phyloP scores from a whole-genome alignment of 2,797 vertebrate species.

The Naso thynnoides region DNA sequence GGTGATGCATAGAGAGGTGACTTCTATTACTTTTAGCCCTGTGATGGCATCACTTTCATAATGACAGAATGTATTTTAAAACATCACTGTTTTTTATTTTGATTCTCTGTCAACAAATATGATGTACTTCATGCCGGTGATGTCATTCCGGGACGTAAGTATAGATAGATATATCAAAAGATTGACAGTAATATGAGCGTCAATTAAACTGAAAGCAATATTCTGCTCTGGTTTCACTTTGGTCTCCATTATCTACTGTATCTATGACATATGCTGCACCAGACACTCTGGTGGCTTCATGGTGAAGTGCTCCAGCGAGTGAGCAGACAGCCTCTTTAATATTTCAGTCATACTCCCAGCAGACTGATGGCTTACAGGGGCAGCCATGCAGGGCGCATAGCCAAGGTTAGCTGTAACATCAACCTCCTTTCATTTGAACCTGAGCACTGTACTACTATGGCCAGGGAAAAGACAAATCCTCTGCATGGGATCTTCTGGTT shows the following conservation, averaged over 20 bases:
- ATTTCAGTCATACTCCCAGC: slow-evolving; percentile 76
- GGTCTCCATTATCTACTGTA: slow-evolving; percentile 42
- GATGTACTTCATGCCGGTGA: slow-evolving; percentile 21
- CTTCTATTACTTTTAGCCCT: slow-evolving; percentile 42
- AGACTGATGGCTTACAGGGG: slow-evolving; percentile 78
- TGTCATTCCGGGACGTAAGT: slow-evolving; percentile 27
- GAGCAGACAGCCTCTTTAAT: slow-evolving; percentile 72
- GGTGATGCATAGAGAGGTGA: slow-evolving; percentile 25
- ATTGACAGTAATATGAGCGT: slow-evolving; percentile 44
- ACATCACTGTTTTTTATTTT: neutral
- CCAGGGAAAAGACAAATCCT: slow-evolving; percentile 19
- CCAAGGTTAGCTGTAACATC: slow-evolving; percentile 78
- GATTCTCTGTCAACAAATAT: slow-evolving; percentile 40
- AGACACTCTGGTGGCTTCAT: slow-evolving; percentile 14
- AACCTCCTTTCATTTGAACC: slow-evolving; percentile 71
- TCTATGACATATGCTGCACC: slow-evolving; percentile 31
- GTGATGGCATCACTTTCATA: slow-evolving; percentile 44
- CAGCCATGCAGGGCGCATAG: slow-evolving; percentile 70
- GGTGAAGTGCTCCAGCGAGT: slow-evolving; percentile 33
- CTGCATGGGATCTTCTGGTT: slow-evolving; percentile 17
- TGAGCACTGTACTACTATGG: slow-evolving; percentile 37
- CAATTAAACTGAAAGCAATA: slow-evolving; percentile 52
- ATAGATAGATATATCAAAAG: slow-evolving; percentile 35
- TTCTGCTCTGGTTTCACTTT: slow-evolving; percentile 39
- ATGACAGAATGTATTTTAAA: slow-evolving; percentile 51